These are phyloP conservation scores for Poecilia gillii DNA, from an alignment of 2,797 vertebrate species.

Conservation along the genomic window DNA sequence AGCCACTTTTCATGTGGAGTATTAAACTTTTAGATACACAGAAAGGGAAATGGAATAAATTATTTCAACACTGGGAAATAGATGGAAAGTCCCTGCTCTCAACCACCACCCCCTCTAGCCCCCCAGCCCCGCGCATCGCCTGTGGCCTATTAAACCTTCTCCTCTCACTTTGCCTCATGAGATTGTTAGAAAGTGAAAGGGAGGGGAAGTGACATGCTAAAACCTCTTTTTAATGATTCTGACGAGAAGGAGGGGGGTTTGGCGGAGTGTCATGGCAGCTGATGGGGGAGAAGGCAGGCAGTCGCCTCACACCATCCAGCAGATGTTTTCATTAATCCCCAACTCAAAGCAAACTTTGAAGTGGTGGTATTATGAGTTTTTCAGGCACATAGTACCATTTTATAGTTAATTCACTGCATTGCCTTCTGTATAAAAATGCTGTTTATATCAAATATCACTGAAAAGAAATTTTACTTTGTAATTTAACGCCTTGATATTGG, in stretches of 20 bases:
- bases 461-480: too few relatives aligned
- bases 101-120: background rate
- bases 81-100: conserved; percentile 47
- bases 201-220: conserved; percentile 56
- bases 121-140: background rate
- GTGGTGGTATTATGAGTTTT: too few relatives aligned
- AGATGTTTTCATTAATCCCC: conserved; percentile 34
- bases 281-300: conserved; percentile 24
- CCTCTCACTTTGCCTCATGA: conserved; percentile 28
- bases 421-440: too few relatives aligned
- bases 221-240: conserved; percentile 60
- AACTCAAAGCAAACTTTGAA: conserved; percentile 21
- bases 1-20: conserved; percentile 54
- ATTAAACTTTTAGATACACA: conserved; percentile 69
- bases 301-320: conserved; percentile 26
- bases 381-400: too few relatives aligned
- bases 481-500: too few relatives aligned
- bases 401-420: too few relatives aligned
- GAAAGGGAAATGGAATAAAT: conserved; percentile 64
- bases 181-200: conserved; percentile 55
- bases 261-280: conserved; percentile 33
- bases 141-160: conserved; percentile 23
- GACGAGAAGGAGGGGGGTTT: conserved; percentile 6
- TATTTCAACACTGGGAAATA: conserved; percentile 59
- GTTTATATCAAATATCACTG: too few relatives aligned